Evolutionary conservation across 2,113 vertebrate genomes (phyloP).

Genomic region (Lophura nycthemera): DNA sequence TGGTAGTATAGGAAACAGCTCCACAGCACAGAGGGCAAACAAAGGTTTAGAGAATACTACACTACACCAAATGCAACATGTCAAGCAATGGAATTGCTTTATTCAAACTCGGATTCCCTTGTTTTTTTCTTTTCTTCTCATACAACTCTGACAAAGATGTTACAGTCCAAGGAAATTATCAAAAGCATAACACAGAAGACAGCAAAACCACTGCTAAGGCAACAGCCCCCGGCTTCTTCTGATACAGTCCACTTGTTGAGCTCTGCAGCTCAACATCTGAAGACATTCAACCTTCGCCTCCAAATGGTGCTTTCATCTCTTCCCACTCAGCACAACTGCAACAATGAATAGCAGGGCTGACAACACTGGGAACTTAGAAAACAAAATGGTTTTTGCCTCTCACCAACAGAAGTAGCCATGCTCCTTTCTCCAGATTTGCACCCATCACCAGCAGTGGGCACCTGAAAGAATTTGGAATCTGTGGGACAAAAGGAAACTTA

Average conservation of each 20-base stretch:
- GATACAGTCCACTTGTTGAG: not conserved
- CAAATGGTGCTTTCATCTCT: not conserved
- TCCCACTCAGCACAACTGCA: not conserved
- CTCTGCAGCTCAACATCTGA: not conserved
- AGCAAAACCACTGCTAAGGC: not conserved
- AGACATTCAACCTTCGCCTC: not conserved
- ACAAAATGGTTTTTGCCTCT: not conserved
- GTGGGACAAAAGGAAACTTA: not conserved
- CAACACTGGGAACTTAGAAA: not conserved
- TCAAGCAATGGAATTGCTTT: not conserved
- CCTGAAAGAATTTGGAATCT: not conserved
- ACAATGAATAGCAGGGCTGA: rapidly evolving
- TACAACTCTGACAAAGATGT: not conserved
- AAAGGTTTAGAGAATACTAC: not conserved
- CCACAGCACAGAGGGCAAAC: not conserved
- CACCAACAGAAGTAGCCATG: not conserved
- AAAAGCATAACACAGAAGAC: not conserved
- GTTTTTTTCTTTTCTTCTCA: too few species aligned
- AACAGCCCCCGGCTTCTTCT: not conserved
- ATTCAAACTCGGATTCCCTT: not conserved
- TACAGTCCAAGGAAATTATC: not conserved
- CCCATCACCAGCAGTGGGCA: not conserved
- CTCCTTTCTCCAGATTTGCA: not conserved
- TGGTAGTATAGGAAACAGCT: not conserved
- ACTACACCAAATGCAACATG: not conserved